Evolutionary conservation across 2,797 vertebrate genomes (phyloP).

Genomic region (Sebastes trivittatus): DNA sequence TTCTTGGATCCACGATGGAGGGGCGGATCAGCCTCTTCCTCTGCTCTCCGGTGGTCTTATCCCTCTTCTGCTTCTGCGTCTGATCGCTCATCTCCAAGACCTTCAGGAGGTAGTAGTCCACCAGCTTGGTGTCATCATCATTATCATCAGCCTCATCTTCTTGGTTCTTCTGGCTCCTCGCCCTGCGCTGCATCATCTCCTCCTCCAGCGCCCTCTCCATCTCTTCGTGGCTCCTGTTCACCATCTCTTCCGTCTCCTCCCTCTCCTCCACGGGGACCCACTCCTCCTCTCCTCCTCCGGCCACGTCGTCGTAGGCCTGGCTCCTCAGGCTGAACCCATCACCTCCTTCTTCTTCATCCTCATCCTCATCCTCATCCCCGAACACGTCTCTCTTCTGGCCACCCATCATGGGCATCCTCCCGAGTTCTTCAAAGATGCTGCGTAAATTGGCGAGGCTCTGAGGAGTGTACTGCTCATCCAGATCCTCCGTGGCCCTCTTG

Average conservation of each 20-base stretch:
- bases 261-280: slow-evolving; percentile 96
- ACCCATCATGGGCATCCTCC: slow-evolving; percentile 84
- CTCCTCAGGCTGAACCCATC: slow-evolving; percentile 87
- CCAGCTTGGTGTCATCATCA: slow-evolving; percentile 89
- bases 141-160: slow-evolving; percentile 77
- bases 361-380: slow-evolving; percentile 84
- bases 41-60: slow-evolving; percentile 77
- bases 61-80: slow-evolving; percentile 82
- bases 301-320: slow-evolving; percentile 92
- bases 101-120: slow-evolving; percentile 91
- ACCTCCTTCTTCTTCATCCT: slow-evolving; percentile 84
- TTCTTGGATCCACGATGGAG: slow-evolving; percentile 88
- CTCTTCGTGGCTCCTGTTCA: slow-evolving; percentile 92
- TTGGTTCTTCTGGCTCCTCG: slow-evolving; percentile 66
- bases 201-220: slow-evolving; percentile 84
- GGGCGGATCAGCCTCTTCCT: slow-evolving; percentile 84
- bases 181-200: slow-evolving; percentile 85
- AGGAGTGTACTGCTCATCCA: slow-evolving; percentile 96
- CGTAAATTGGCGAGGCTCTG: slow-evolving; percentile 96
- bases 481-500: slow-evolving; percentile 95
- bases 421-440: slow-evolving; percentile 96
- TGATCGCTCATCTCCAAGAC: slow-evolving; percentile 87
- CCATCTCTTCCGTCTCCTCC: slow-evolving; percentile 92
- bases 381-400: slow-evolving; percentile 87
- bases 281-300: slow-evolving; percentile 95